phyloP scores from a whole-genome alignment of 2,888 invertebrate species.

The Cerastoderma edule region DNA sequence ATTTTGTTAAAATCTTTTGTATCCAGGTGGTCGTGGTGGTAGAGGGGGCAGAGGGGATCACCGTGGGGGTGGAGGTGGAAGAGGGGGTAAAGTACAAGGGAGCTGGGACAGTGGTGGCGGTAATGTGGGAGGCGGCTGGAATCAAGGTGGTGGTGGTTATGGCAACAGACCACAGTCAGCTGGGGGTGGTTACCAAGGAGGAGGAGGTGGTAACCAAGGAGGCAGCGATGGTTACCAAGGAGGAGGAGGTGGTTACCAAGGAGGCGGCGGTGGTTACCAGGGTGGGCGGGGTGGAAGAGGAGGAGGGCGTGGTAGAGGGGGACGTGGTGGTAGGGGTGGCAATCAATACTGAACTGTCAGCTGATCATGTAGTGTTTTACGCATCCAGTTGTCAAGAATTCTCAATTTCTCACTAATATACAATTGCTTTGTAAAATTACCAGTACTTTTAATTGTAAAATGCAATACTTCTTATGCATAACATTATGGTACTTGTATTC shows the following conservation, averaged over 20 bases:
- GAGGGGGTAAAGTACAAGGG: conserved; percentile 76
- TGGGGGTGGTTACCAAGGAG: conserved; percentile 70
- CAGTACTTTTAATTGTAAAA: no score
- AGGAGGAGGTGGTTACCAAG: conserved; percentile 49
- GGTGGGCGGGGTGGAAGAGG: conserved; percentile 58
- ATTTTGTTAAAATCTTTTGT: conserved; percentile 20
- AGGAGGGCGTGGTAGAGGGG: conserved; percentile 42
- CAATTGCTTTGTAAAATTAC: no score
- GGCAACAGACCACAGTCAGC: conserved; percentile 61
- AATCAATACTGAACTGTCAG: conserved; percentile 34
- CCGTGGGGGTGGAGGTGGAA: conserved; percentile 53
- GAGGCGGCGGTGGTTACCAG: conserved; percentile 50
- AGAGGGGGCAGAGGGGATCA: conserved; percentile 61
- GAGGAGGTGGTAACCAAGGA: conserved; percentile 49
- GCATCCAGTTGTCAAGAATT: no score
- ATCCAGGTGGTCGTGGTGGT: conserved; percentile 77
- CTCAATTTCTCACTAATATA: no score
- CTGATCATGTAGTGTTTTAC: no score
- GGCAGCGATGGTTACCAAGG: conserved; percentile 55
- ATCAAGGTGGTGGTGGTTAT: conserved; percentile 75
- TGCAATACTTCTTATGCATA: no score
- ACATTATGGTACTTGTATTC: no score
- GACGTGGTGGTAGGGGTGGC: conserved; percentile 51
- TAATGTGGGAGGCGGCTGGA: conserved; percentile 76
- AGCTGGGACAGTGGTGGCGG: conserved; percentile 72